These are phyloP conservation scores for Hipparchia sbordonii DNA, from an alignment of 2,888 invertebrate genomes.

Conservation along the genomic window DNA sequence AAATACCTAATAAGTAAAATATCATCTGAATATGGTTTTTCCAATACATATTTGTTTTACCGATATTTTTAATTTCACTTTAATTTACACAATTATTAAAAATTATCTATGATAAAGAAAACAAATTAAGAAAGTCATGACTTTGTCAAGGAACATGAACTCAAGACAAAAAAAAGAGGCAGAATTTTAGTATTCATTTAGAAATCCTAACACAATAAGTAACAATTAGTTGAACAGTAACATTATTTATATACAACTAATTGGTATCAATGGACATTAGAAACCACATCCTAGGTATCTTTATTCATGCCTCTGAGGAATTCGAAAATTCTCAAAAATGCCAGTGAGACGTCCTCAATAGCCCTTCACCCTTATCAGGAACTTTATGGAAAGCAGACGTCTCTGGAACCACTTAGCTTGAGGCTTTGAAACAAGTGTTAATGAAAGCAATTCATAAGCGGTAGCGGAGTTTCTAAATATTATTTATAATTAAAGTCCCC, in stretches of 20 bases:
- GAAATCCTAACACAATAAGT: not conserved
- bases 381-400: slow-evolving; percentile 70
- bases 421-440: slow-evolving; percentile 42
- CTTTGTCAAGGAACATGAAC: too few relatives aligned
- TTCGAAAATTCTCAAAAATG: slow-evolving; percentile 45
- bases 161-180: too few relatives aligned
- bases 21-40: too few relatives aligned
- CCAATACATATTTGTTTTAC: too few relatives aligned
- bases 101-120: too few relatives aligned
- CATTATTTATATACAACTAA: not conserved
- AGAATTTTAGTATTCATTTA: not conserved
- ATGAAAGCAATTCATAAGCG: not conserved
- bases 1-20: too few relatives aligned
- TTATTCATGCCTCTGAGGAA: slow-evolving; percentile 36
- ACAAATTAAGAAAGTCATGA: too few relatives aligned
- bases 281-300: slow-evolving; percentile 23
- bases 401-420: slow-evolving; percentile 63
- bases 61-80: too few relatives aligned
- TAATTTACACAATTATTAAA: too few relatives aligned
- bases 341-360: slow-evolving; percentile 42
- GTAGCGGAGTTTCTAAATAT: too few relatives aligned
- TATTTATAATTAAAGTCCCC: too few relatives aligned
- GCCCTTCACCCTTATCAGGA: slow-evolving; percentile 64
- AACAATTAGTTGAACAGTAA: not conserved
- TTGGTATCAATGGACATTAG: not conserved